Conservation (phyloP, 2,888 invertebrate species). For the Drosophila subquinaria region DNA sequence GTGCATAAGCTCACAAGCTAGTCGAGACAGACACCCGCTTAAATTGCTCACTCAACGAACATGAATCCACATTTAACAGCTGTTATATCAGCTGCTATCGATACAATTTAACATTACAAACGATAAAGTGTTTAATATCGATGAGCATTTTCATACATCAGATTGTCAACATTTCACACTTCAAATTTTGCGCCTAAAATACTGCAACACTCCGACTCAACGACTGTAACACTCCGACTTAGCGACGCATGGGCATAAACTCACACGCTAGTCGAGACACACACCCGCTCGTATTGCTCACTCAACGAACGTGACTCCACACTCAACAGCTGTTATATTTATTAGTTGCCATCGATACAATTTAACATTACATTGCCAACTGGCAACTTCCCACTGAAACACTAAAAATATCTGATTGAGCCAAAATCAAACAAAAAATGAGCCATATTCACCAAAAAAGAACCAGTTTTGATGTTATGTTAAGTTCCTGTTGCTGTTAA, state of each 20-base stretch:
- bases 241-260: not conserved
- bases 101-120: not conserved
- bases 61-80: not conserved
- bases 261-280: not conserved
- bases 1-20: not conserved
- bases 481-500: no score
- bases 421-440: no score
- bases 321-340: not conserved
- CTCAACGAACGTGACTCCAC: not conserved
- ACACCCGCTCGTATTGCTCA: not conserved
- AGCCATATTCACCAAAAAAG: no score
- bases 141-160: not conserved
- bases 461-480: no score
- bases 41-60: not conserved
- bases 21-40: conserved; percentile 1
- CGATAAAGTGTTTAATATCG: not conserved
- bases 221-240: no score
- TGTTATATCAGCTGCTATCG: not conserved
- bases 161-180: conserved; percentile 34
- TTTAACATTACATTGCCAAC: not conserved
- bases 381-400: conserved; percentile 29
- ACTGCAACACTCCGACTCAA: not conserved
- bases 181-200: conserved; percentile 1
- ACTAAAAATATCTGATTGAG: no score
- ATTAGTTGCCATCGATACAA: not conserved